phyloP scores from a whole-genome alignment of 2,797 vertebrate genomes.

The Tenualosa ilisha region DNA sequence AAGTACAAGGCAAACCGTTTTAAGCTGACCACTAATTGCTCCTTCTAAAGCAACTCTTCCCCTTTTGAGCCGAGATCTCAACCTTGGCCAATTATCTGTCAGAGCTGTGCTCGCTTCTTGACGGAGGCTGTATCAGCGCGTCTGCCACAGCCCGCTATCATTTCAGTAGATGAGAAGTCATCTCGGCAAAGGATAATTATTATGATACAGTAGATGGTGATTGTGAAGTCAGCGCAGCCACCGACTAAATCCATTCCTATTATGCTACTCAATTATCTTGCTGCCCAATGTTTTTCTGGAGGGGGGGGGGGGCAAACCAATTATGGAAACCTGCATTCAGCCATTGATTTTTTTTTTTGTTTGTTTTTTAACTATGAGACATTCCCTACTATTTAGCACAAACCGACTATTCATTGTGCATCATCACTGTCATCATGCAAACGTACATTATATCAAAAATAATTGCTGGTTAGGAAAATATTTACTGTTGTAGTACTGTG shows the following conservation, averaged over 20 bases:
- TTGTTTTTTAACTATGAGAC: background rate
- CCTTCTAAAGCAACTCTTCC: background rate
- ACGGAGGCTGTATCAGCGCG: background rate
- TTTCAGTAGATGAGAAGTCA: background rate
- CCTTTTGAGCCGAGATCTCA: conserved; percentile 1
- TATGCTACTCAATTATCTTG: conserved; percentile 4
- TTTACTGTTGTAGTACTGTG: background rate
- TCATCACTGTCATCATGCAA: background rate
- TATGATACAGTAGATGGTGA: conserved; percentile 22
- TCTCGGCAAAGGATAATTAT: background rate
- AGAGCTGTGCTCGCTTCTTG: background rate
- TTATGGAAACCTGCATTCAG: background rate
- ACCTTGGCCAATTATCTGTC: background rate
- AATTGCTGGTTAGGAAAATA: background rate
- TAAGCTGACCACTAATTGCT: background rate
- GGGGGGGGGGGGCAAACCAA: background rate
- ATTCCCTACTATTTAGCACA: background rate
- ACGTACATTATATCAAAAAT: no score
- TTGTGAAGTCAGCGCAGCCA: background rate
- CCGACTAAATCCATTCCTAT: conserved; percentile 17
- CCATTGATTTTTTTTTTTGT: background rate
- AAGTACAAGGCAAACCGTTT: background rate
- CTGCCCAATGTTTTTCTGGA: background rate
- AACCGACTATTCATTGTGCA: background rate
- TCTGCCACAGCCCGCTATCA: background rate